phyloP scores from a whole-genome alignment of 2,888 invertebrate genomes.

The Sphaerophoria rueppellii region DNA sequence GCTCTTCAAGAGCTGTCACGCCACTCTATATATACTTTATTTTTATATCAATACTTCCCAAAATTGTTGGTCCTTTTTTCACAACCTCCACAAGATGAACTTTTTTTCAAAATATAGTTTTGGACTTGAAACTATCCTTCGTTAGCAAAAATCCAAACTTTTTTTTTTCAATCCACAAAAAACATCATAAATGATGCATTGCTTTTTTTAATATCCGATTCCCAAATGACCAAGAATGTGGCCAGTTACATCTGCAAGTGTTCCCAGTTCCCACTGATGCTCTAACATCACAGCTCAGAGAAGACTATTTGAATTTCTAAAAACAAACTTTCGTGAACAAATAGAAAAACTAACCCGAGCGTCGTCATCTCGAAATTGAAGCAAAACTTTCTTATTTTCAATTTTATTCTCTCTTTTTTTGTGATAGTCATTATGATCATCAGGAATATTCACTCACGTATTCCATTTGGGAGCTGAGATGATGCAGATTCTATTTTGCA shows the following conservation, averaged over 20 bases:
- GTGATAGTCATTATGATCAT: conserved; percentile 4
- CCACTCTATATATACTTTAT: no score
- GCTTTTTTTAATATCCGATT: no score
- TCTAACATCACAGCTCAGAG: neutral
- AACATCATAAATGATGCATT: no score
- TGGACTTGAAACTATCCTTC: no score
- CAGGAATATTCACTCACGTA: conserved; percentile 25
- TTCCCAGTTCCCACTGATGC: conserved; percentile 22
- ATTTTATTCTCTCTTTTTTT: neutral
- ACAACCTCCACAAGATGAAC: no score
- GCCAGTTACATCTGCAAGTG: neutral
- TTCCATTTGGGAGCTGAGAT: neutral
- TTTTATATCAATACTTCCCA: no score
- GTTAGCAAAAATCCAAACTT: no score
- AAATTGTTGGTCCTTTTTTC: no score
- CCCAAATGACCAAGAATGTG: neutral
- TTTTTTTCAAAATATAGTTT: no score
- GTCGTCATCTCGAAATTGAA: conserved; percentile 2
- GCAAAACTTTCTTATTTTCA: conserved; percentile 6
- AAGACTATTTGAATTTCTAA: conserved; percentile 34
- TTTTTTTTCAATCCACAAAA: no score
- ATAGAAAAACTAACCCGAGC: conserved; percentile 20
- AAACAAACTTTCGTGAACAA: conserved; percentile 23
- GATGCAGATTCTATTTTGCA: conserved; percentile 54
- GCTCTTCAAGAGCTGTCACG: no score